phyloP scores from a whole-genome alignment of 2,888 invertebrate genomes.

The Thelaira solivaga region DNA sequence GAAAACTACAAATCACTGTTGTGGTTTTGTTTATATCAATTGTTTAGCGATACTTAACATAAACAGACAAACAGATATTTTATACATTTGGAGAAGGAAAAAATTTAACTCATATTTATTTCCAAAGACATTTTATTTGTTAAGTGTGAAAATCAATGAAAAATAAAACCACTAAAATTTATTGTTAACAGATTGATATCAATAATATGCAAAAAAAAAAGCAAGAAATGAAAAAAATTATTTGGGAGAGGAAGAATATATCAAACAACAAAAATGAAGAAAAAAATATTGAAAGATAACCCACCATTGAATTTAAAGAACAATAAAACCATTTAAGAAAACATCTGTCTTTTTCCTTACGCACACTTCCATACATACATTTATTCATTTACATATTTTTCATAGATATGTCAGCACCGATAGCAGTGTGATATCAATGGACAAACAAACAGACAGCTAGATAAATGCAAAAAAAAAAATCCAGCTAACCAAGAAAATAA shows the following conservation, averaged over 20 bases:
- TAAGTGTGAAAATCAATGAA: constrained; percentile 63
- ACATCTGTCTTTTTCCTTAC: constrained; percentile 36
- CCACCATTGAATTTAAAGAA: constrained; percentile 24
- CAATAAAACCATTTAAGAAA: constrained; percentile 25
- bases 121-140: constrained; percentile 57
- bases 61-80: neutral
- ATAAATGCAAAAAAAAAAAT: neutral
- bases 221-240: neutral
- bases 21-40: neutral
- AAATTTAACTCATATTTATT: constrained; percentile 49
- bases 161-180: constrained; percentile 64
- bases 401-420: neutral
- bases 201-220: constrained; percentile 60
- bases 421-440: neutral
- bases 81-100: constrained; percentile 18
- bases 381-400: too few relatives aligned
- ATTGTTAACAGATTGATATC: constrained; percentile 74
- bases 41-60: constrained; percentile 25
- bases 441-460: neutral
- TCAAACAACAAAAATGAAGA: neutral
- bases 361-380: neutral
- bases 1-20: constrained; percentile 54
- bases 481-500: constrained; percentile 1
- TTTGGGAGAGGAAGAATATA: constrained; percentile 11
- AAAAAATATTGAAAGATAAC: constrained; percentile 5